Base-by-base conservation (phyloP, 2,888 invertebrate species). In the Mythimna impura region DNA sequence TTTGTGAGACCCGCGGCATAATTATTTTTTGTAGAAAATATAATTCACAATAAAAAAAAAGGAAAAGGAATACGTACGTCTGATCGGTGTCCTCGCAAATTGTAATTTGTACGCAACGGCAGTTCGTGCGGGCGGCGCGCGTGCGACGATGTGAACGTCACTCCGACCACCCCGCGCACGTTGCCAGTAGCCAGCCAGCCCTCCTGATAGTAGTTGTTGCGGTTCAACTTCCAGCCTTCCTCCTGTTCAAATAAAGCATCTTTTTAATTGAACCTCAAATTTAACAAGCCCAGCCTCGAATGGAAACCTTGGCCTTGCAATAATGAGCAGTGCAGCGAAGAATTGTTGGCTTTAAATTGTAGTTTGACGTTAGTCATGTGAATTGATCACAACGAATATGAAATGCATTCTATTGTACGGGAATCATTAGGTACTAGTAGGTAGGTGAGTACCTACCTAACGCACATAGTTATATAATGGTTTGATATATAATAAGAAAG, bases 171-270 rank as follows among this genome's bases (percentile, higher is more conserved):
- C 58, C 99, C 99, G 87, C 99, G 97, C 76, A 98, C 98, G 94
- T 99, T 99, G 86, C 99, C 99, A 62, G 99, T 99, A 79, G 99
- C 99, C 91, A 99, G 96, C 99, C 99, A 99, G 65, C 99, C 99
- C 94, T 99, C 99, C 96, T 99, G 99, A 93, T 99, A 99, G 94
- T 99, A 99, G 96, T 99, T 99, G 90, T 98, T 98, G 88, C 99
- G 97, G 95, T 99, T 99, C 89, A 99, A 95, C 96, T 99, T 99
- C 99, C 99, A 99, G 87, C 99, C 99, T 93, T 99, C 99, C 94
- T 99, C 98, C 98, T 99, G 96, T 83, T 8, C 66, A 50, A 78
- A 86, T 65, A 81, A 73, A 78, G 36, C 63, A 69, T 50, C 70
- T 69, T 73, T 76, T 82, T 71, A 64, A 66, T 66, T 62, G 34